Conservation (phyloP, 2,888 invertebrate genomes). For the Ophion ventricosus region DNA sequence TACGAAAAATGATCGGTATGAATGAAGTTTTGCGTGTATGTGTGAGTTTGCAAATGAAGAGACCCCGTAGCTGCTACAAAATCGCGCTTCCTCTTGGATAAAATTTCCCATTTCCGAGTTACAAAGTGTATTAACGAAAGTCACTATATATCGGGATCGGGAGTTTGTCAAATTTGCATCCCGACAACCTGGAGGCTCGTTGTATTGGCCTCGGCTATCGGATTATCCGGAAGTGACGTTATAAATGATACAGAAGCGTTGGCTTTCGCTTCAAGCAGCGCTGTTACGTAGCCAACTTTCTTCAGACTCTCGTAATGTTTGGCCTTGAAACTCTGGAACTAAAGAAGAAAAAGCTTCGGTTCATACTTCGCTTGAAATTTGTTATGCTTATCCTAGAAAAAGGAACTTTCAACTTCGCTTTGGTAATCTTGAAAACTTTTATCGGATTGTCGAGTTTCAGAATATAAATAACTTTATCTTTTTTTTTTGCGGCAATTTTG, state of each 20-base stretch:
- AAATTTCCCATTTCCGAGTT: neutral
- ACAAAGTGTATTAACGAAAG: neutral
- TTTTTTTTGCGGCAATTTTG: too few species aligned
- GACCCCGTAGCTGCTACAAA: neutral
- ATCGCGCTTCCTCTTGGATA: neutral
- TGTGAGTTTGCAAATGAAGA: neutral
- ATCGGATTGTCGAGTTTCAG: too few species aligned
- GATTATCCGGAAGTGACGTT: slow-evolving; percentile 71
- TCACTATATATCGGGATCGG: slow-evolving; percentile 12
- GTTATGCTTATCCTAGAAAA: neutral
- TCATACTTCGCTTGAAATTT: slow-evolving; percentile 17
- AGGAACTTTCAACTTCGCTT: too few species aligned
- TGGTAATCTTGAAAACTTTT: too few species aligned
- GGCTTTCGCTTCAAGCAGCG: slow-evolving; percentile 76
- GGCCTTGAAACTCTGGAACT: slow-evolving; percentile 77
- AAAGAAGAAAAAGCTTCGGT: slow-evolving; percentile 23
- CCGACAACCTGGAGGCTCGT: slow-evolving; percentile 28
- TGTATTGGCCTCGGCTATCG: slow-evolving; percentile 59
- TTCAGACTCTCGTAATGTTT: slow-evolving; percentile 75
- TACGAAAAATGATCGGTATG: neutral
- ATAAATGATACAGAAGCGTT: slow-evolving; percentile 75
- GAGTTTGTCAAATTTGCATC: neutral
- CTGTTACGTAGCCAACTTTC: slow-evolving; percentile 73
- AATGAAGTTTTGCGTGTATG: neutral
- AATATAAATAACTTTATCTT: too few species aligned